Evolutionary conservation across 2,797 vertebrate species (phyloP).

Genomic region (Triplophysa bombifrons): DNA sequence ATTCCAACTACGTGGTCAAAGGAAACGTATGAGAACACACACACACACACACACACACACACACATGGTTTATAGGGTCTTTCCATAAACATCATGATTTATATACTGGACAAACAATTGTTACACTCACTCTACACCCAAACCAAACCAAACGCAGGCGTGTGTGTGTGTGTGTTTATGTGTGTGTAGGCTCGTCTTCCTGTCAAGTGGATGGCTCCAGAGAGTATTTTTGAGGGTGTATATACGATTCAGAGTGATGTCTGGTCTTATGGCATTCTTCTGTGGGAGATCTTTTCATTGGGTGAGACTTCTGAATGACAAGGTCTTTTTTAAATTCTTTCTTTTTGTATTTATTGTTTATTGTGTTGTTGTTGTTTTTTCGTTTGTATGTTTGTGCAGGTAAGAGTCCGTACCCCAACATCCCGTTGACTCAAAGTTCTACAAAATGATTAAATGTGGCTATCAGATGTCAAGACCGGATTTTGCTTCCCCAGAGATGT

Average conservation of each 20-base stretch:
- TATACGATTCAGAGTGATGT: conserved; percentile 98
- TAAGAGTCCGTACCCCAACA: conserved; percentile 91
- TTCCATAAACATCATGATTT: no score
- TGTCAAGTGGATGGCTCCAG: conserved; percentile 99
- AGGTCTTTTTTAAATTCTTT: background rate
- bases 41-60: background rate
- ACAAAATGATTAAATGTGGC: conserved; percentile 93
- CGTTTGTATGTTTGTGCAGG: conserved; percentile 70
- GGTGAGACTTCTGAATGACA: conserved; percentile 74
- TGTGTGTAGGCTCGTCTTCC: conserved; percentile 89
- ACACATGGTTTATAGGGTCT: no score
- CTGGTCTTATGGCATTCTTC: conserved; percentile 97
- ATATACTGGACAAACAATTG: background rate
- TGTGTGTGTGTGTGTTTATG: background rate
- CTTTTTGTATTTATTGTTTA: background rate
- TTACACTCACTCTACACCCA: no score
- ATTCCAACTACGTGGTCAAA: conserved; percentile 96
- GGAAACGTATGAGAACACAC: conserved; percentile 88
- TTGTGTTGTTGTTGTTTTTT: background rate
- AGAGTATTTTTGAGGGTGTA: conserved; percentile 97
- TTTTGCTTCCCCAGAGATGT: conserved; percentile 90
- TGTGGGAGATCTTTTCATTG: conserved; percentile 99
- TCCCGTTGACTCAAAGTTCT: conserved; percentile 95
- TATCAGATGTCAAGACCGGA: conserved; percentile 94
- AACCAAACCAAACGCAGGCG: no score